These are phyloP conservation scores for Clarias platycephalus DNA, from an alignment of 2,797 vertebrate species.

Conservation along the genomic window DNA sequence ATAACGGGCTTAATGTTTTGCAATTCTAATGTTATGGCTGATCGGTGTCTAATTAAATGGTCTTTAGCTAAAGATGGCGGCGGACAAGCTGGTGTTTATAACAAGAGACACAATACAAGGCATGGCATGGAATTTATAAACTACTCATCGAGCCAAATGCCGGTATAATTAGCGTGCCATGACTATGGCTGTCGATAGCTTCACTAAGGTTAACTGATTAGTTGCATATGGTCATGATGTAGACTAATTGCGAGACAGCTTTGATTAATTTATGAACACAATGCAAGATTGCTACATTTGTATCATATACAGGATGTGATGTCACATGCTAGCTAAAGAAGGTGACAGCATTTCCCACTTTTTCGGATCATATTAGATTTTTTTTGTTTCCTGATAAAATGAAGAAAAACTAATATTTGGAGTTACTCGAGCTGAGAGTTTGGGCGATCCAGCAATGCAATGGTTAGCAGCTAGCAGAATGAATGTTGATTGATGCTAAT, in stretches of 20 bases:
- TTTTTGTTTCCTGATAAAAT: neutral
- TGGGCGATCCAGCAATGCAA: neutral
- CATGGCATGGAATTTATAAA: neutral
- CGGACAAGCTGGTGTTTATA: neutral
- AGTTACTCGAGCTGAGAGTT: neutral
- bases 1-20: too few relatives aligned
- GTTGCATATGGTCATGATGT: neutral
- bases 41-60: neutral
- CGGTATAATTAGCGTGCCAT: neutral
- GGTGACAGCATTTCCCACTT: too few relatives aligned
- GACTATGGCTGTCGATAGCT: neutral
- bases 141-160: neutral
- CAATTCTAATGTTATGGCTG: too few relatives aligned
- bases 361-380: neutral
- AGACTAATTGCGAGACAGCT: neutral
- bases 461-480: constrained; percentile 42
- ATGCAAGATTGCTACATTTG: neutral
- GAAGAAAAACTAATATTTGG: neutral
- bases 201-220: neutral
- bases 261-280: neutral
- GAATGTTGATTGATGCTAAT: constrained; percentile 60
- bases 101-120: neutral
- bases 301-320: neutral
- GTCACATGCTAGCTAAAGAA: neutral
- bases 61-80: neutral